Percentiles rank a stretch among this genome's conserved stretches.
phyloP scores from a whole-genome alignment of 2,797 vertebrate genomes.

The Chaunax sp. region DNA sequence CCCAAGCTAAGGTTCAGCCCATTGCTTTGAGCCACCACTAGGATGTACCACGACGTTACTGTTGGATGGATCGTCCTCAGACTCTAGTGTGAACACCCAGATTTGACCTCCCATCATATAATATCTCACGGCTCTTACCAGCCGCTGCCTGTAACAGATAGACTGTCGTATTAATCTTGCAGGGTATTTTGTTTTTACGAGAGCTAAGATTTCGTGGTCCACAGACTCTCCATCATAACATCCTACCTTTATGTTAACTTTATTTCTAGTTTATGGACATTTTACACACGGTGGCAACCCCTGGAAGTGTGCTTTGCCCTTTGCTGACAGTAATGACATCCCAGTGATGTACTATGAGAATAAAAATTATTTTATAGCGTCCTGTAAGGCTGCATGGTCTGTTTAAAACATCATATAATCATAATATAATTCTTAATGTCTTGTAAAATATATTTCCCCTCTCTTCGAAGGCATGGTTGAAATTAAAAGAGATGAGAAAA shows the following conservation, averaged over 20 bases:
- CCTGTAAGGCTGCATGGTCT: no score
- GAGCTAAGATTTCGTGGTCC: not conserved
- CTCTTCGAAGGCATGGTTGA: not conserved
- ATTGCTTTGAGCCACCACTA: constrained; percentile 86
- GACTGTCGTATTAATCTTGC: constrained; percentile 32
- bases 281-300: constrained; percentile 28
- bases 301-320: not conserved
- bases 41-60: constrained; percentile 89
- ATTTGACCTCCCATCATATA: constrained; percentile 70
- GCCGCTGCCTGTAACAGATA: constrained; percentile 11
- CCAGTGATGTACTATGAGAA: not conserved
- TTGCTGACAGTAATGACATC: not conserved
- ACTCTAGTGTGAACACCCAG: constrained; percentile 63
- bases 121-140: constrained; percentile 39
- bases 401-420: not conserved
- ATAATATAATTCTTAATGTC: no score
- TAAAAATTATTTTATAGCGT: not conserved
- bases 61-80: constrained; percentile 68
- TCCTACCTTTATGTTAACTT: constrained; percentile 13
- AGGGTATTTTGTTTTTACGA: constrained; percentile 5
- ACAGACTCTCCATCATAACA: constrained; percentile 26
- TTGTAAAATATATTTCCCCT: not conserved
- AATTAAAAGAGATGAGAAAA: not conserved
- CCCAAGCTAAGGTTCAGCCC: constrained; percentile 83
- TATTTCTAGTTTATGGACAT: constrained; percentile 12